Evolutionary conservation across 2,888 invertebrate species (phyloP), one percentile per base, ranked within the genome.

Genomic region (Pseudoips prasinana): DNA sequence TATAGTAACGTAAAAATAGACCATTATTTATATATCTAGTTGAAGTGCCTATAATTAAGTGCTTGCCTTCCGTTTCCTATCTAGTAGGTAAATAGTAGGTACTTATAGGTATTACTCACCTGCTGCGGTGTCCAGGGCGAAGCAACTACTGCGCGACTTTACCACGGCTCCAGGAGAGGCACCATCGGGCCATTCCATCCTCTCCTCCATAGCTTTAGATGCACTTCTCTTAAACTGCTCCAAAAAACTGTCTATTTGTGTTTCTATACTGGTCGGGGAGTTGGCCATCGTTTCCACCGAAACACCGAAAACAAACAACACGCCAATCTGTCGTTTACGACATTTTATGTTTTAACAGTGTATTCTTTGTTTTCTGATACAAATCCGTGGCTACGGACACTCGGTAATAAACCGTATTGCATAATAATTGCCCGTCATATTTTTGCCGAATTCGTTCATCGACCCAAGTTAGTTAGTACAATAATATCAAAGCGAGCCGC

Each of bases 211-310:
- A 38, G 93, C 94, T 69, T 92, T 93, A 34, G 94, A 94, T 58
- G 94, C 94, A 87, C 94, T 94, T 52, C 92, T 91, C 74, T 94
- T 94, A 74, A 94, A 94, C 74, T 94, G 94, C 89, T 94, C 94
- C 77, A 94, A 84, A 88, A 95, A 94, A 87, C 92, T 93, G 91
- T 95, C 95, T 88, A 95, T 94, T 90, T 94, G 94, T 65, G 92
- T 94, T 89, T 95, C 94, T 77, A 94, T 92, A 58, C 92, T 94
- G 53, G 92, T 91, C 51, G 92, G 92, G 60, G 93, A 92, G 73
- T 83, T 90, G 57, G 91, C 91, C 91, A 92, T 92, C 71, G 83
- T 84, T 74, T 73, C 80, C 79, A 83, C 78, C 82, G 80, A 81
- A 79, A 85, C 86, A 81, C 75, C 79, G 67, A 79, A 83, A 84